Percentiles rank a stretch among this genome's conserved stretches.
Conservation (phyloP, 2,797 vertebrate genomes). For the Liparis tanakae region DNA sequence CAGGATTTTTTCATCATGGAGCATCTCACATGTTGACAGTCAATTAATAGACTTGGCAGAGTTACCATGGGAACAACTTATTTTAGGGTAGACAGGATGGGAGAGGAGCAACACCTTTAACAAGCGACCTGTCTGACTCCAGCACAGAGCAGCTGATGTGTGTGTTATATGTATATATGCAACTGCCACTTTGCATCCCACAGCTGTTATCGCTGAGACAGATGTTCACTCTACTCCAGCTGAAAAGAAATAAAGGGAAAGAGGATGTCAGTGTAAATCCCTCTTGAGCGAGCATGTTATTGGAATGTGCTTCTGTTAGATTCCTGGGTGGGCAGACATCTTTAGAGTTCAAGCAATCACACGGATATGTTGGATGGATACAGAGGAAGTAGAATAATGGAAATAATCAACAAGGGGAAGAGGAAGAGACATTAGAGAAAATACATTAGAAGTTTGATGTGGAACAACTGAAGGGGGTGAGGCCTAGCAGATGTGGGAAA, state of each 20-base stretch:
- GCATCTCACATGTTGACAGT: conserved; percentile 55
- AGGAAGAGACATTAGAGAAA: neutral
- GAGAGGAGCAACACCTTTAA: conserved; percentile 40
- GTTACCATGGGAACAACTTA: conserved; percentile 72
- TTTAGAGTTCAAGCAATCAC: conserved; percentile 19
- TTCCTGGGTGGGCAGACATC: conserved; percentile 11
- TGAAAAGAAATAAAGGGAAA: conserved; percentile 34
- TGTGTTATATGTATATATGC: conserved; percentile 26
- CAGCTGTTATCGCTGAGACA: conserved; percentile 37
- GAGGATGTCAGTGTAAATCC: conserved; percentile 24
- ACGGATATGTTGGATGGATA: neutral
- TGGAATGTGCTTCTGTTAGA: conserved; percentile 36
- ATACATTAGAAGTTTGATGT: conserved; percentile 6
- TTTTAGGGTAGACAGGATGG: conserved; percentile 41
- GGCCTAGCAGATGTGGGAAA: neutral
- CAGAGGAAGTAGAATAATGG: neutral
- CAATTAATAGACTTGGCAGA: conserved; percentile 54
- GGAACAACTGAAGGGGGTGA: neutral
- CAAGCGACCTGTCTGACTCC: conserved; percentile 27
- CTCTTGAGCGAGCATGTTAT: conserved; percentile 18
- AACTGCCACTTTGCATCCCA: conserved; percentile 21
- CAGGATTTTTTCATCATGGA: conserved; percentile 25
- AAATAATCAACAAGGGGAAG: neutral
- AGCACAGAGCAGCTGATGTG: conserved; percentile 20
- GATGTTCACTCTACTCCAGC: conserved; percentile 36